A percentile compares a stretch with the other conserved stretches of the same genome.
phyloP scores from a whole-genome alignment of 1,140 invertebrate species.

The Diorhabda sublineata region DNA sequence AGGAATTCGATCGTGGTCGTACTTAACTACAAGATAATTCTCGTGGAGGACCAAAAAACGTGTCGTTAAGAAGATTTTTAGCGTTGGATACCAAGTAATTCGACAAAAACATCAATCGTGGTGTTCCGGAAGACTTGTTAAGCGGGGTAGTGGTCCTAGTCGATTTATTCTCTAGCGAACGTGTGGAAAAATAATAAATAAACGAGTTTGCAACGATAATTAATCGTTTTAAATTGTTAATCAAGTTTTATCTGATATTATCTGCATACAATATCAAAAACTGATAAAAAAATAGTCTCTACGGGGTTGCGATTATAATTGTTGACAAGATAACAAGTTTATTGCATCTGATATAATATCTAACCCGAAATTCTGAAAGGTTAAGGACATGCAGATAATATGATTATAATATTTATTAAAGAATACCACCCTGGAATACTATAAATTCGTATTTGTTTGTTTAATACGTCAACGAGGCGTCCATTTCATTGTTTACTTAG shows the following conservation, averaged over 20 bases:
- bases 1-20: too few species aligned
- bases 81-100: too few species aligned
- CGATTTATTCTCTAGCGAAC: too few species aligned
- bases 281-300: constrained; percentile 32
- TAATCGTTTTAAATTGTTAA: not conserved
- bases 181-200: too few species aligned
- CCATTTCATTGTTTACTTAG: constrained; percentile 27
- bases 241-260: too few species aligned
- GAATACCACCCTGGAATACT: constrained; percentile 27
- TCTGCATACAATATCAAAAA: constrained; percentile 17
- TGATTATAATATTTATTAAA: constrained; percentile 39
- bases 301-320: constrained; percentile 35
- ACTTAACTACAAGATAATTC: too few species aligned
- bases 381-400: constrained; percentile 35
- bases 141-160: too few species aligned
- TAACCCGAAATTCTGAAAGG: constrained; percentile 28
- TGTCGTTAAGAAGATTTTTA: too few species aligned
- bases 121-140: too few species aligned
- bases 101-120: too few species aligned
- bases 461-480: constrained; percentile 5
- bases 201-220: not conserved
- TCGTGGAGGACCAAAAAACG: too few species aligned
- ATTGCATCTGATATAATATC: constrained; percentile 34
- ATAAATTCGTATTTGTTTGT: not conserved
- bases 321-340: constrained; percentile 38